A percentile compares a stretch with the other conserved stretches of the same genome.
Evolutionary conservation across 2,797 vertebrate genomes (phyloP).

Genomic region (Siniperca scherzeri): DNA sequence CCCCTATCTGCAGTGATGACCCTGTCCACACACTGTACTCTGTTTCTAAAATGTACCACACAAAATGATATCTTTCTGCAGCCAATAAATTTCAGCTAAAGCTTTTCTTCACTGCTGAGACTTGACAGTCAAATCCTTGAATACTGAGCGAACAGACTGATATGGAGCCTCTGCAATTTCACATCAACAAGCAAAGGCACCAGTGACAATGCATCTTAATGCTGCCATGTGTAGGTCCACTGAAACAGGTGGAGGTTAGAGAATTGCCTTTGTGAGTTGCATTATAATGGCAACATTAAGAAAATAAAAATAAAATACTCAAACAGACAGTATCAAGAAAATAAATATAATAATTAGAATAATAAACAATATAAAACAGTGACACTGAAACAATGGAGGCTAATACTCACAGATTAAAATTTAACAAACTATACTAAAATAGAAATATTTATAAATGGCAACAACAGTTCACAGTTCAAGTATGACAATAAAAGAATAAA

Average conservation of each 20-base stretch:
- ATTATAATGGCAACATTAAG: constrained; percentile 13
- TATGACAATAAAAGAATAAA: not conserved
- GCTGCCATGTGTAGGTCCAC: not conserved
- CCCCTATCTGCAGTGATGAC: constrained; percentile 50
- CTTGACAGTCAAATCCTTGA: constrained; percentile 8
- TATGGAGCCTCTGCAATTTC: not conserved
- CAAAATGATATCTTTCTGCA: constrained; percentile 4
- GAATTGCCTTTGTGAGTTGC: constrained; percentile 17
- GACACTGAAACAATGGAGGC: not conserved
- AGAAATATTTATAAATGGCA: not conserved
- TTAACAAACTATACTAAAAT: not conserved
- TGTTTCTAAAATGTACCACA: constrained; percentile 17
- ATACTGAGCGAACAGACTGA: not conserved
- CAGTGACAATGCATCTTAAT: constrained; percentile 29
- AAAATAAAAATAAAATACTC: not conserved
- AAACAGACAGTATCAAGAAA: not conserved
- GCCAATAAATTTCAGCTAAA: constrained; percentile 11
- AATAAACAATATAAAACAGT: not conserved
- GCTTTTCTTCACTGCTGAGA: constrained; percentile 11
- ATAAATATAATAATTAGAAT: not conserved
- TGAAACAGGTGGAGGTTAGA: constrained; percentile 14
- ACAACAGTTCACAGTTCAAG: not conserved
- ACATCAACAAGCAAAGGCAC: constrained; percentile 29
- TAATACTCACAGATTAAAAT: not conserved
- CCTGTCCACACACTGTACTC: constrained; percentile 10